Evolutionary conservation across 2,797 vertebrate species (phyloP).

Genomic region (Acanthopagrus latus): DNA sequence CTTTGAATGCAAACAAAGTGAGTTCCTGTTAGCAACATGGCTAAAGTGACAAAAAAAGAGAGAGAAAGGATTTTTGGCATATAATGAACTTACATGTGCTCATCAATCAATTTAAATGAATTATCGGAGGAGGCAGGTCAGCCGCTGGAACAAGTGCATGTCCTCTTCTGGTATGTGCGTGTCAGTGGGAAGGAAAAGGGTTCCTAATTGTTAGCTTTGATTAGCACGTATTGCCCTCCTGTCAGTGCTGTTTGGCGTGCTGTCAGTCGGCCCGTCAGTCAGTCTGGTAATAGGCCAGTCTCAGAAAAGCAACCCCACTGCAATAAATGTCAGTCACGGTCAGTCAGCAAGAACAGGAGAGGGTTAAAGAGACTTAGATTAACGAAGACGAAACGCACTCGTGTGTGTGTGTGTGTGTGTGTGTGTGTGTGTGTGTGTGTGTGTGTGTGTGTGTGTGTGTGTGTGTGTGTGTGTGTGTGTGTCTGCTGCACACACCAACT

Average conservation of each 20-base stretch:
- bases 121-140: constrained; percentile 13
- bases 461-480: too few relatives aligned
- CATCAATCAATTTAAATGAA: not conserved
- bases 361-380: constrained; percentile 10
- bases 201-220: constrained; percentile 59
- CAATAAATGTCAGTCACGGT: constrained; percentile 31
- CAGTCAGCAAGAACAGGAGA: not conserved
- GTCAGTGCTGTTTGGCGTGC: constrained; percentile 35
- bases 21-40: not conserved
- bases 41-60: too few relatives aligned
- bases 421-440: too few relatives aligned
- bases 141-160: not conserved
- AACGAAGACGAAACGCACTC: not conserved
- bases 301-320: constrained; percentile 22
- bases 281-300: constrained; percentile 37
- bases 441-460: not conserved
- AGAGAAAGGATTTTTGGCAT: too few relatives aligned
- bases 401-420: not conserved
- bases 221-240: constrained; percentile 57
- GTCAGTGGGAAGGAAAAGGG: constrained; percentile 7
- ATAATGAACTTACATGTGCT: not conserved
- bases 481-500: constrained; percentile 12
- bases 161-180: not conserved
- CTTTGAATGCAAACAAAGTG: not conserved
- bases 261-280: constrained; percentile 46